These are phyloP conservation scores for Horisme vitalbata DNA, from an alignment of 2,888 invertebrate genomes.

Conservation along the genomic window DNA sequence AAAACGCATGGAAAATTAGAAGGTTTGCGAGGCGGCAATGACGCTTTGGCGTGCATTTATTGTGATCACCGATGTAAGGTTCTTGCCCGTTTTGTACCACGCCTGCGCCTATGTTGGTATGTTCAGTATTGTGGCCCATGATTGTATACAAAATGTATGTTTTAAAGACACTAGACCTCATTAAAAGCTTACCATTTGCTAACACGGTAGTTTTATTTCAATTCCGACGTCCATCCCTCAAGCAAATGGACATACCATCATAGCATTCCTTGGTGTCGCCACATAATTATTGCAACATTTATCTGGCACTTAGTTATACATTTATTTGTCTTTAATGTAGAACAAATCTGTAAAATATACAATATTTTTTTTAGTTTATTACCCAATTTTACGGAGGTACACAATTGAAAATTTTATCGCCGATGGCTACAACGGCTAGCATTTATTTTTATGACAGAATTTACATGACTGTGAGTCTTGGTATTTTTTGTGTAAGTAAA, in stretches of 20 bases:
- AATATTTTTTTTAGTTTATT: slow-evolving; percentile 47
- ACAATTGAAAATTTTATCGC: slow-evolving; percentile 18
- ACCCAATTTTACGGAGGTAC: slow-evolving; percentile 38
- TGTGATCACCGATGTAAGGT: slow-evolving; percentile 34
- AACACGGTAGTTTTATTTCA: slow-evolving; percentile 73
- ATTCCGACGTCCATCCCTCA: slow-evolving; percentile 43
- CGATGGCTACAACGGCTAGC: slow-evolving; percentile 39
- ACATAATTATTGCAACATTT: slow-evolving; percentile 3
- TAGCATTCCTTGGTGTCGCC: slow-evolving; percentile 52
- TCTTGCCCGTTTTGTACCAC: slow-evolving; percentile 39
- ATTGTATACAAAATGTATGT: slow-evolving; percentile 56
- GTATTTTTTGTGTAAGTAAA: slow-evolving; percentile 30
- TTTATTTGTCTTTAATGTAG: slow-evolving; percentile 49
- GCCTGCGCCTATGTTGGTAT: slow-evolving; percentile 68
- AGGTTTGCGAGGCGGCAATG: slow-evolving; percentile 17
- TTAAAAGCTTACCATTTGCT: slow-evolving; percentile 74
- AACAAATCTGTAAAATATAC: slow-evolving; percentile 53
- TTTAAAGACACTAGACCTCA: slow-evolving; percentile 71
- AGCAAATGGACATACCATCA: slow-evolving; percentile 74
- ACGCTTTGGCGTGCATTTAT: slow-evolving; percentile 27
- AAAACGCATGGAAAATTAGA: not conserved
- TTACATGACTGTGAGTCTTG: slow-evolving; percentile 32
- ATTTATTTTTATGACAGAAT: slow-evolving; percentile 71
- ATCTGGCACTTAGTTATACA: slow-evolving; percentile 23
- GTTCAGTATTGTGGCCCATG: slow-evolving; percentile 62